phyloP scores from a whole-genome alignment of 2,797 vertebrate genomes.

The Falco naumanni region DNA sequence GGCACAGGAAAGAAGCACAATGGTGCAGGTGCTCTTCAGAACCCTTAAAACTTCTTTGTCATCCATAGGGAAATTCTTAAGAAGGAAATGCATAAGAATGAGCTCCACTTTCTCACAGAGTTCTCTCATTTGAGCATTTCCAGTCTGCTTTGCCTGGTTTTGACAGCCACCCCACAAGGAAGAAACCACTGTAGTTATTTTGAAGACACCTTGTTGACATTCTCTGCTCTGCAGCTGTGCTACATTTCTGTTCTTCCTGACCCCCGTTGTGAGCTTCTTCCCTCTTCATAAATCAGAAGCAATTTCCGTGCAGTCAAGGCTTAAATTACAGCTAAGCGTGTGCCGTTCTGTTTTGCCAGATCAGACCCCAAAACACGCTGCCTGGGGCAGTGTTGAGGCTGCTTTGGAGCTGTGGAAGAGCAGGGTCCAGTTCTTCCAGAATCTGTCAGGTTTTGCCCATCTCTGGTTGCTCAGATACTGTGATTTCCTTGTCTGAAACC shows the following conservation, averaged over 20 bases:
- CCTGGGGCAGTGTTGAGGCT: not conserved
- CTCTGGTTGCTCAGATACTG: not conserved
- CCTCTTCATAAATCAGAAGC: conserved; percentile 19
- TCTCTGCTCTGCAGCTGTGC: not conserved
- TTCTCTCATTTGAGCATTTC: not conserved
- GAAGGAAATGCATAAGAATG: not conserved
- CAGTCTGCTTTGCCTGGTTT: not conserved
- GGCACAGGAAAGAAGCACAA: not conserved
- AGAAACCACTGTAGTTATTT: not conserved
- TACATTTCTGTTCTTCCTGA: not conserved
- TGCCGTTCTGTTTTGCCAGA: not conserved
- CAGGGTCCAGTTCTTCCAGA: not conserved
- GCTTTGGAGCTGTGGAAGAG: not conserved
- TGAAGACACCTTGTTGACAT: not conserved
- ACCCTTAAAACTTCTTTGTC: not conserved
- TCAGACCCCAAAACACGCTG: not conserved
- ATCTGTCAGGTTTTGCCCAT: not conserved
- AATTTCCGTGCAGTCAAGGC: not conserved
- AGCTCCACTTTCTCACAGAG: not conserved
- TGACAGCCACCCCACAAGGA: not conserved
- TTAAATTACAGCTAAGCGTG: not conserved
- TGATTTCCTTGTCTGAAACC: not conserved
- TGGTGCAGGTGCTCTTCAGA: not conserved
- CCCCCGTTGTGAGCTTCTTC: not conserved
- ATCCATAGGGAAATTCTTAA: not conserved